phyloP scores from a whole-genome alignment of 2,888 invertebrate species.

The Trachelus stipa region DNA sequence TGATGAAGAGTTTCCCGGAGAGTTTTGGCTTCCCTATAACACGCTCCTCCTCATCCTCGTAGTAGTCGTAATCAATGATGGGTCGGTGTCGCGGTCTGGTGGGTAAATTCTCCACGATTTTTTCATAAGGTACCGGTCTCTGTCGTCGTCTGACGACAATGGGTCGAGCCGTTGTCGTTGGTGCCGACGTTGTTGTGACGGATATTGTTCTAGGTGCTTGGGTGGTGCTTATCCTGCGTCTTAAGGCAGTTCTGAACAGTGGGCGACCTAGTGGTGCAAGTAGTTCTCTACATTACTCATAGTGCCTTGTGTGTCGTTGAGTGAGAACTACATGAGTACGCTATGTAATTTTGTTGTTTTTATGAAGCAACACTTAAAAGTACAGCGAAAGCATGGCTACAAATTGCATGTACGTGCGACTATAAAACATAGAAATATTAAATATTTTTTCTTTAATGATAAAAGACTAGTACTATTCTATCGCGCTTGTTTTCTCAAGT shows the following conservation, averaged over 20 bases:
- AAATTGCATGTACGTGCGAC: not conserved
- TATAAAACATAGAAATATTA: not conserved
- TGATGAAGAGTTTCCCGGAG: conserved; percentile 73
- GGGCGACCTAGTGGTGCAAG: conserved; percentile 45
- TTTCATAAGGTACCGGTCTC: conserved; percentile 49
- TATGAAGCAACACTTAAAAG: not conserved
- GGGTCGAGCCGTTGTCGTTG: conserved; percentile 33
- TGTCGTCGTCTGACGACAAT: conserved; percentile 34
- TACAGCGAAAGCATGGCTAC: not conserved
- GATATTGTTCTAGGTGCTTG: conserved; percentile 48
- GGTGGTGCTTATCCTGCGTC: conserved; percentile 63
- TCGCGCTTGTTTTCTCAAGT: not conserved
- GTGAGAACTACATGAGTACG: not conserved
- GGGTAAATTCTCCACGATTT: conserved; percentile 39
- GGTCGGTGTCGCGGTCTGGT: conserved; percentile 53
- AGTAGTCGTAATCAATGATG: conserved; percentile 73
- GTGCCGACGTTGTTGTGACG: conserved; percentile 46
- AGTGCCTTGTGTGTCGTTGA: not conserved
- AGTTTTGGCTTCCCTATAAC: conserved; percentile 69
- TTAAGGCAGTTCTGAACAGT: conserved; percentile 50
- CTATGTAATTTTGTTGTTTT: not conserved
- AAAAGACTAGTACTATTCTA: not conserved
- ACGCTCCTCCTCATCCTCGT: conserved; percentile 74
- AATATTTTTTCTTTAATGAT: not conserved
- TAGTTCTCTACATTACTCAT: conserved; percentile 1